Evolutionary conservation across 1,140 invertebrate genomes (phyloP), one percentile per base, ranked within the genome.

Genomic region (Berghia stephanieae): DNA sequence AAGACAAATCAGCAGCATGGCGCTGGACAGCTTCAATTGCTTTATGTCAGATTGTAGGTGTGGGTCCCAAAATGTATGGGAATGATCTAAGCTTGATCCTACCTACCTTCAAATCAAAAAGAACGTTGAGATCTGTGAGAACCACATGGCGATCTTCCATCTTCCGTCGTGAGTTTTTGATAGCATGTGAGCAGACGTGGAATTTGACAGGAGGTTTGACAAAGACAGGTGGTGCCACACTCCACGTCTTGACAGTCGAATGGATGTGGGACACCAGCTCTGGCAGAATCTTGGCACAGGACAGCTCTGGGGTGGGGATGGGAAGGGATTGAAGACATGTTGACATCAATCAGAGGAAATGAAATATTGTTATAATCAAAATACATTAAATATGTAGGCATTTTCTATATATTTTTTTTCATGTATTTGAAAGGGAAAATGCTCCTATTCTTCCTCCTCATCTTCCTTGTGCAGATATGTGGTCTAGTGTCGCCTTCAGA

Each of bases 61-160:
- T n/a, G n/a, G n/a, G n/a, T n/a, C n/a, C n/a, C n/a, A n/a, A n/a
- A n/a, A 63, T 63, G 10, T 63, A 63, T 63, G 13, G 27, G 10
- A 27, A 63, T 27, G 8, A 63, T 10, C n/a, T 18, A 18, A 18
- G 16, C 27, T 63, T 18, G 27, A 16, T 27, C 8, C 13, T 5
- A 73, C n/a, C 36, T 77, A 91, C 89, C 84, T 89, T 86, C 24
- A 90, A 67, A 68, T 86, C 82, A 79, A 89, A 90, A 5, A 92
- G 79, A 5, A 83, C 81, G 81, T 91, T 90, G 27, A 92, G 77
- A 82, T 91, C 89, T 27, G 89, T 89, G 46, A 96, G 91, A 73
- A 95, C 91, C 16, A 95, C 92, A 85, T 95, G 94, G 71, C 93
- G 89, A 86, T 97, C 96, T 91, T 97, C 96, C 95, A 97, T 96